Conservation (phyloP, 2,113 vertebrate species). For the Mus spicilegus region DNA sequence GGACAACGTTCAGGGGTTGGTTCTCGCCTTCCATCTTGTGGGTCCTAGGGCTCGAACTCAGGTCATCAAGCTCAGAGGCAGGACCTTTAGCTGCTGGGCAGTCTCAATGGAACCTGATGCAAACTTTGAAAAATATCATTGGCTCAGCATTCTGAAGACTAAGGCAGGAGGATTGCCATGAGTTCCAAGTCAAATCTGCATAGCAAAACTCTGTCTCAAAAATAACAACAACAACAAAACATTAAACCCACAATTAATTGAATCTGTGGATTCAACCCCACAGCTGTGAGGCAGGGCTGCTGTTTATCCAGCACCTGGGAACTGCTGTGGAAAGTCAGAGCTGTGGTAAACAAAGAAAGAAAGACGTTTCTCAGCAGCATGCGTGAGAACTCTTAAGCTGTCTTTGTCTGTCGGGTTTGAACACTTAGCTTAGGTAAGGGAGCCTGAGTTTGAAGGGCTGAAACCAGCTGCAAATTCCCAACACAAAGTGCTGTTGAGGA, state of each 20-base stretch:
- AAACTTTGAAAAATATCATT: background rate
- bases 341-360: background rate
- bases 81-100: background rate
- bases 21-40: background rate
- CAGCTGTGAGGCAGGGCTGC: background rate
- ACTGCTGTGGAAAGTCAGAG: background rate
- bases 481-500: rapidly evolving
- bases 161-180: background rate
- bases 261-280: background rate
- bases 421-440: background rate
- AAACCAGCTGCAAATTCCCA: background rate
- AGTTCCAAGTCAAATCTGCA: background rate
- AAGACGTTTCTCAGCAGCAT: background rate
- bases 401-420: background rate
- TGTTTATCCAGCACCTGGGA: background rate
- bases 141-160: background rate
- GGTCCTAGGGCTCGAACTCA: background rate
- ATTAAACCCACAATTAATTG: background rate
- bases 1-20: background rate
- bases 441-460: background rate
- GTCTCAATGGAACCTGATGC: background rate
- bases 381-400: background rate
- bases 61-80: background rate
- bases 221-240: background rate
- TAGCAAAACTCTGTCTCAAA: background rate